Base-by-base conservation (phyloP, 2,113 vertebrate genomes). In the Thunnus maccoyii region DNA sequence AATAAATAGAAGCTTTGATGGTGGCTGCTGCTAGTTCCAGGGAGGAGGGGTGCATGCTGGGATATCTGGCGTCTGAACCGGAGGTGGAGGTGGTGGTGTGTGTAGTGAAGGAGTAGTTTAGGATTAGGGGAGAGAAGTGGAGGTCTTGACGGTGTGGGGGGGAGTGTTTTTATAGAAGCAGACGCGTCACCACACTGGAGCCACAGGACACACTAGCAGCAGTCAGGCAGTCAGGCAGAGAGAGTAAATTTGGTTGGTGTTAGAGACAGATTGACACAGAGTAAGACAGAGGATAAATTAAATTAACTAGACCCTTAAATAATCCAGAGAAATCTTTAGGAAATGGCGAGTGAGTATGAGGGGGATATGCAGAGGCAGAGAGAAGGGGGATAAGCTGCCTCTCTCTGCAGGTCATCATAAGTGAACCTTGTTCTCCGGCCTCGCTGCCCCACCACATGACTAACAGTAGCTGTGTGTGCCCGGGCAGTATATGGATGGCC, bases 1-100 rank as follows among this genome's bases (percentile, higher is more conserved):
- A 86, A 92, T 95, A 94, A 95, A 95, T 91, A 93, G 95, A 79
- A 80, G 92, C 94, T 94, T 95, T 95, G 94, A 95, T 90, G 86
- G 79, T 61, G 85, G 80, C 90, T 81, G 78, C 83, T 86, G 91
- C 91, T 93, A 93, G 91, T 91, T 94, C 86, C 85, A 92, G 78
- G 82, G 78, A 80, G 86, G 79, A 73, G 80, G 80, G 76, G 90
- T 75, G 91, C 87, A 92, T 89, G 91, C 82, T 91, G 94, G 93
- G 93, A 93, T 92, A 92, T 83, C 88, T 95, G 94, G 91, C 90
- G 84, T 86, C 82, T 44, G 41, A 16, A 78, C 84, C 81, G 83
- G 91, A 86, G 87, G 83, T 78, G 90, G 89, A 54, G 80, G 83
- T 27, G 82, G 85, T 63, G 69, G 83, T 86, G 85, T 82, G 86